Evolutionary conservation across 1,140 invertebrate species (phyloP), one percentile per base, ranked within the genome.

Genomic region (Anagrus nilaparvatae): DNA sequence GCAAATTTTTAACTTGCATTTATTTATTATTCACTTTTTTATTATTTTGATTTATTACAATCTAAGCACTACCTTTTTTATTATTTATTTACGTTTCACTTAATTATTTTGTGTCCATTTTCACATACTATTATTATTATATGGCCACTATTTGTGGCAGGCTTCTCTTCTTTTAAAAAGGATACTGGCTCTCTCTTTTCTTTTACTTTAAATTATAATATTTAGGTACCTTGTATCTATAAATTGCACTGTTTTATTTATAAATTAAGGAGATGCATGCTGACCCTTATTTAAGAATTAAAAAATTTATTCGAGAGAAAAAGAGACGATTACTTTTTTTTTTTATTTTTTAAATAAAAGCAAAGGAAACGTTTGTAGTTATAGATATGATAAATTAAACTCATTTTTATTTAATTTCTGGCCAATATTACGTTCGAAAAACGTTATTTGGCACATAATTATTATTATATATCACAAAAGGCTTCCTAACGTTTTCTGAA

Each of bases 151-250:
- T n/a, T 9, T 33, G 25, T 30, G 27, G 32, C 25, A 40, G 25
- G 19, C 25, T 39, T 44, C 12, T 14, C 30, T 25, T 32, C 10
- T 45, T 40, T 40, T 38, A 31, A 54, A 51, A 54, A 61, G 51
- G 59, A 61, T 64, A 64, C 60, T 65, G 59, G 58, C 55, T 65
- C 59, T 63, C 50, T 62, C 63, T 63, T 52, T n/a, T n/a, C n/a
- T n/a, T n/a, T n/a, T n/a, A n/a, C n/a, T 65, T 55, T 62, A 46
- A 62, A 61, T 62, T 63, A 61, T 61, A 61, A n/a, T n/a, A n/a
- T n/a, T 61, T 59, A 65, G 59, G 59, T 63, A 65, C 60, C 51
- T 54, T 55, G 53, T 60, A 56, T 58, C 46, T 43, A 54, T 50
- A 62, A n/a, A 65, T 65, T 65, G 62, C 62, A 65, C 60, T 62